These are phyloP conservation scores for Accipiter cooperii DNA, from an alignment of 2,113 vertebrate species.

Conservation along the genomic window DNA sequence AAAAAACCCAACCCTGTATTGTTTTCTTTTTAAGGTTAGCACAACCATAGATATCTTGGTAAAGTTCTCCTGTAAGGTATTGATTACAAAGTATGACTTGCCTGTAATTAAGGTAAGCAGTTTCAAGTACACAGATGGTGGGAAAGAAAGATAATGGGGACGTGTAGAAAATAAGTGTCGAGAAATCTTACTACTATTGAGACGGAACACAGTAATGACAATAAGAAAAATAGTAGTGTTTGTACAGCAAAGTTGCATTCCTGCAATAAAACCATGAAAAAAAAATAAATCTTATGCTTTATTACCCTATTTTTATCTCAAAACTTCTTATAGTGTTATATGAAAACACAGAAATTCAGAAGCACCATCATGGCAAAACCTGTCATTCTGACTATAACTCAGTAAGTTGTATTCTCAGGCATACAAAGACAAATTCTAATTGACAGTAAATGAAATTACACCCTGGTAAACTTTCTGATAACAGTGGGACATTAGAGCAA, in stretches of 20 bases:
- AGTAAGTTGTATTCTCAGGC: background rate
- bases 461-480: background rate
- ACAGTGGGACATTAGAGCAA: background rate
- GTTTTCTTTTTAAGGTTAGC: background rate
- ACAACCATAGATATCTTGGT: background rate
- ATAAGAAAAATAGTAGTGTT: background rate
- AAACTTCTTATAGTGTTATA: background rate
- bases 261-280: background rate
- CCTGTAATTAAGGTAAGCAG: background rate
- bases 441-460: background rate
- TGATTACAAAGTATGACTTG: background rate
- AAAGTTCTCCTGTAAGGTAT: background rate
- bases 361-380: background rate
- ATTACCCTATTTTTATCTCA: background rate
- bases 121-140: background rate
- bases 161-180: background rate
- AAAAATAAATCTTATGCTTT: background rate
- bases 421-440: background rate
- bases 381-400: background rate
- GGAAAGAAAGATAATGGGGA: background rate
- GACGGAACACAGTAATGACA: background rate
- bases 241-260: background rate
- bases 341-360: background rate
- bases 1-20: fast-evolving
- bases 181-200: background rate